Percentiles rank a stretch among this genome's conserved stretches.
Conservation (phyloP, 2,888 invertebrate genomes). For the Eupeodes latifasciatus region DNA sequence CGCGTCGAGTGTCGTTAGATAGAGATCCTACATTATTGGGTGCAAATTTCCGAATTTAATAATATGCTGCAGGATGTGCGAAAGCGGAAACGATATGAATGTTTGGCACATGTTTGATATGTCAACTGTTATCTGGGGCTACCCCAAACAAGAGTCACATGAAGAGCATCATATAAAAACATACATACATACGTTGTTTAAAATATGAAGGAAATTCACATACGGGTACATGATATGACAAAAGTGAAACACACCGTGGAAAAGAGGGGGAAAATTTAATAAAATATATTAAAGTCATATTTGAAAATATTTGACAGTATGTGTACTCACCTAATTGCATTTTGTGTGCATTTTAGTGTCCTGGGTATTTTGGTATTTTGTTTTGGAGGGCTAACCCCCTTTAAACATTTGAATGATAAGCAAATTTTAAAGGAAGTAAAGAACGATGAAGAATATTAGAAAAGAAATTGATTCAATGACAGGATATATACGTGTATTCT, state of each 20-base stretch:
- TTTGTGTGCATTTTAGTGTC: slow-evolving; percentile 17
- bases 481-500: no score
- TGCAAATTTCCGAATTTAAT: slow-evolving; percentile 56
- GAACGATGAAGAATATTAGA: no score
- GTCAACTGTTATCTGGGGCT: slow-evolving; percentile 47
- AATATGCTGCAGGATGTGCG: slow-evolving; percentile 50
- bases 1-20: slow-evolving; percentile 2
- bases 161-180: background rate
- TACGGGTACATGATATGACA: background rate
- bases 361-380: no score
- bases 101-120: slow-evolving; percentile 56
- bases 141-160: slow-evolving; percentile 10
- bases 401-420: no score
- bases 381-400: no score
- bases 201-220: background rate
- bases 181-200: background rate
- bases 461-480: no score
- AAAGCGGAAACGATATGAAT: slow-evolving; percentile 45
- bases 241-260: slow-evolving; percentile 6
- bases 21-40: slow-evolving; percentile 33
- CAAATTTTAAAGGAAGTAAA: no score
- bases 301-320: background rate
- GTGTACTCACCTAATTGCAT: background rate
- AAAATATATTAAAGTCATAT: slow-evolving; percentile 37
- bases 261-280: slow-evolving; percentile 26